Percentiles rank a stretch among this genome's conserved stretches.
phyloP scores from a whole-genome alignment of 1,140 invertebrate species.

The Pseudomyrmex concolor region DNA sequence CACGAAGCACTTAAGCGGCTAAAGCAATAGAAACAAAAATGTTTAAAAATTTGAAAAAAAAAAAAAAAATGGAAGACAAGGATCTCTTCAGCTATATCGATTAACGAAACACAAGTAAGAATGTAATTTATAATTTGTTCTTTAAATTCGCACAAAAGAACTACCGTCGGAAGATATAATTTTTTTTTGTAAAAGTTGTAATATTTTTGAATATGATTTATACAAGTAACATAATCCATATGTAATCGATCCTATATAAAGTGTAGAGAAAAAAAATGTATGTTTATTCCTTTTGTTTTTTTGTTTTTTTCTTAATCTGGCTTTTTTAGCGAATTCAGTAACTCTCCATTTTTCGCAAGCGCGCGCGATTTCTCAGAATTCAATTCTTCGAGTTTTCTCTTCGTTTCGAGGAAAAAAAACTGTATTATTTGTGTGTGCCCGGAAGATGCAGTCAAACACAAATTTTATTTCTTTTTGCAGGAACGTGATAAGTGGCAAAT shows the following conservation, averaged over 20 bases:
- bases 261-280: too few species aligned
- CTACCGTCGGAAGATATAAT: background rate
- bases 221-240: too few species aligned
- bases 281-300: too few species aligned
- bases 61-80: slow-evolving; percentile 12
- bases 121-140: slow-evolving; percentile 23
- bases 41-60: slow-evolving; percentile 48
- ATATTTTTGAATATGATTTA: too few species aligned
- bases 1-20: background rate
- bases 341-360: too few species aligned
- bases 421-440: background rate
- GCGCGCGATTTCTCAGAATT: too few species aligned
- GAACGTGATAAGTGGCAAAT: slow-evolving; percentile 20
- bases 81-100: slow-evolving; percentile 39
- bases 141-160: background rate
- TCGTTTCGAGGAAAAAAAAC: too few species aligned
- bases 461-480: slow-evolving; percentile 59
- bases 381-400: too few species aligned
- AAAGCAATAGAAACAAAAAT: slow-evolving; percentile 51
- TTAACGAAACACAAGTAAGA: slow-evolving; percentile 56
- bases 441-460: slow-evolving; percentile 35
- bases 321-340: too few species aligned
- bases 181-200: background rate
- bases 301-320: too few species aligned
- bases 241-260: too few species aligned